Base-by-base conservation (phyloP, 2,797 vertebrate genomes). In the Acropternis orthonyx region DNA sequence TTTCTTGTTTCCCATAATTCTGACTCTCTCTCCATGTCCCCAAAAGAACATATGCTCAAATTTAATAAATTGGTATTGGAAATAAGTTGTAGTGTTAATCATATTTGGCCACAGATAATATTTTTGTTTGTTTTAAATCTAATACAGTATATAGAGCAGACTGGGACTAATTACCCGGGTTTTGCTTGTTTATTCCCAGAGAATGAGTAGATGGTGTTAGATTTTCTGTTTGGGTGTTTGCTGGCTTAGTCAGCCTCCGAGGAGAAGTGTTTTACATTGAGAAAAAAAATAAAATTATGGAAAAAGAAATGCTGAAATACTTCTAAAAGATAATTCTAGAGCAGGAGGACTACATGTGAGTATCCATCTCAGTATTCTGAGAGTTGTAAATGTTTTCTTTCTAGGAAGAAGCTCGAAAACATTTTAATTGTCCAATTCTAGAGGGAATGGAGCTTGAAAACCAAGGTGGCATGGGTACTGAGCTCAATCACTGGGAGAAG, bases 381-480 rank as follows among this genome's bases (percentile, higher is more conserved):
- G 51, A 74, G 11, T 37, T 72, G 19, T 62, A 74, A 83, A 95
- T 83, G 30, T 89, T 80, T 84, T 65, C 61, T 94, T 92, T 90
- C 69, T 95, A 99, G 99, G 98, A 98, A 51, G 99, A 99, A 97
- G 99, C 99, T 7, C 97, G 99, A 85, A 98, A 98, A 90, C 99
- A 99, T 95, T 99, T 99, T 81, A 97, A 98, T 81, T 99, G 99
- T 96, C 98, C 99, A 56, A 97, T 98, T 95, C 95, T 99, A 65
- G 99, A 99, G 91, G 99, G 99, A 66, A 99, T 99, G 99, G 99
- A 99, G 97, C 98, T 99, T 96, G 99, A 99, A 98, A 99, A 99
- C 97, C 99, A 99, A 97, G 99, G 99, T 11, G 99, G 99, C 10
- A 97, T 98, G 49, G 99, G 99, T 23, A 99, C 99, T 0, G 99